Conservation (phyloP, 1,140 invertebrate genomes). For the Pseudomyrmex concolor region DNA sequence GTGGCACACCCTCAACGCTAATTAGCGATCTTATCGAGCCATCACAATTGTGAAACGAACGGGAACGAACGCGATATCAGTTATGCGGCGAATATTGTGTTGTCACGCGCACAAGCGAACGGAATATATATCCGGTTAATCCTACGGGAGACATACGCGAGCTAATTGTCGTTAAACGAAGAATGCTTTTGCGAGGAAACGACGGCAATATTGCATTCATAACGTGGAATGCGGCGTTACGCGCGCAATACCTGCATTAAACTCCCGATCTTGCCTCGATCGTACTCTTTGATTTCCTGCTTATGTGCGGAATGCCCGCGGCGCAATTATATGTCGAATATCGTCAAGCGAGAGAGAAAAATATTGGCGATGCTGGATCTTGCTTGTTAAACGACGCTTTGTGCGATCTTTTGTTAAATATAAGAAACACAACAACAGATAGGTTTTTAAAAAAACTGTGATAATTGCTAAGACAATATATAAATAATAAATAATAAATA, state of each 20-base stretch:
- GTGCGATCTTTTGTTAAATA: not conserved
- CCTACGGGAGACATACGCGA: conserved; percentile 40
- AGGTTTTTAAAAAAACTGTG: too few species aligned
- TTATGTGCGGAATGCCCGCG: conserved; percentile 41
- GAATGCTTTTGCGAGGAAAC: conserved; percentile 36
- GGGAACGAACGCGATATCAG: conserved; percentile 52
- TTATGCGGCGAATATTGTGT: not conserved
- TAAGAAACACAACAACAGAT: not conserved
- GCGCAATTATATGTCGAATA: conserved; percentile 47
- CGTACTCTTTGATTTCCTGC: conserved; percentile 53
- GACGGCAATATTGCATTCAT: conserved; percentile 49
- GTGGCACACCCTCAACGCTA: conserved; percentile 63
- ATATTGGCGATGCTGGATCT: conserved; percentile 13
- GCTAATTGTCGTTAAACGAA: conserved; percentile 57
- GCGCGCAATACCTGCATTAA: conserved; percentile 33
- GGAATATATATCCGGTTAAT: conserved; percentile 38
- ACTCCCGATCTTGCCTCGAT: conserved; percentile 10
- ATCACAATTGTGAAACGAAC: conserved; percentile 27
- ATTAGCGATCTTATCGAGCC: conserved; percentile 63
- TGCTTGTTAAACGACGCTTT: not conserved
- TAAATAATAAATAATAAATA: too few species aligned
- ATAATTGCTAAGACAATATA: too few species aligned
- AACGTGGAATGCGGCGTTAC: conserved; percentile 37
- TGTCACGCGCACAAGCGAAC: not conserved
- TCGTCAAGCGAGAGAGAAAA: not conserved